Percentiles rank a stretch among this genome's conserved stretches.
These are phyloP conservation scores for Steinernema scapterisci DNA, from an alignment of 2,888 invertebrate species.

Conservation along the genomic window DNA sequence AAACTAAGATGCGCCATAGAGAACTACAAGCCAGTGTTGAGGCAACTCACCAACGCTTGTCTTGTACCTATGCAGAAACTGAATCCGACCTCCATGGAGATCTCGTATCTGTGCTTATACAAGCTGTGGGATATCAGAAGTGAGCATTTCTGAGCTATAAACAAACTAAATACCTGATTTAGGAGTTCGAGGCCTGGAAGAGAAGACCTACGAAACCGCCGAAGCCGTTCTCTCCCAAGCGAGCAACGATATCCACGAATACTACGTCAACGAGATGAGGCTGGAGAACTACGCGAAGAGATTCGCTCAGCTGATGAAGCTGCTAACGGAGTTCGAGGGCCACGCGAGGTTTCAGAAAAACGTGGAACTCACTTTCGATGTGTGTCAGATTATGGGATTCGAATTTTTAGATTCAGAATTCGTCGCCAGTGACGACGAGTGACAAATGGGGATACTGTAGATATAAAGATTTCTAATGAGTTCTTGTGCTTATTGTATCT, in stretches of 20 bases:
- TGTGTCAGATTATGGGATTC: slow-evolving; percentile 32
- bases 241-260: slow-evolving; percentile 33
- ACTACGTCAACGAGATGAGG: slow-evolving; percentile 30
- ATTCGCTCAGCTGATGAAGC: slow-evolving; percentile 16
- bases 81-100: slow-evolving; percentile 28
- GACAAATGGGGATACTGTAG: too few relatives aligned
- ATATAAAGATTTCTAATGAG: neutral
- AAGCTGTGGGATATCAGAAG: slow-evolving; percentile 30
- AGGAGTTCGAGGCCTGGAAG: slow-evolving; percentile 10
- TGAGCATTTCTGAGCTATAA: neutral
- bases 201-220: slow-evolving; percentile 19
- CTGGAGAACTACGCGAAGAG: slow-evolving; percentile 29
- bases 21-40: slow-evolving; percentile 3
- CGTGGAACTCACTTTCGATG: slow-evolving; percentile 11
- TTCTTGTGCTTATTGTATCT: neutral
- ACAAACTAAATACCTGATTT: neutral
- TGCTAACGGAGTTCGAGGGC: slow-evolving; percentile 32
- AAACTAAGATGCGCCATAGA: neutral
- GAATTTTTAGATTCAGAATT: slow-evolving; percentile 35
- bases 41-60: neutral
- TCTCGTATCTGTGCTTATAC: slow-evolving; percentile 30
- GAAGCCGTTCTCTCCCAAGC: slow-evolving; percentile 27
- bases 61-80: slow-evolving; percentile 31
- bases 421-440: neutral
- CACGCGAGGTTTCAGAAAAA: slow-evolving; percentile 23